Percentiles rank a stretch among this genome's conserved stretches.
These are phyloP conservation scores for Aselliscus stoliczkanus DNA, from an alignment of 2,797 vertebrate genomes.

Conservation along the genomic window DNA sequence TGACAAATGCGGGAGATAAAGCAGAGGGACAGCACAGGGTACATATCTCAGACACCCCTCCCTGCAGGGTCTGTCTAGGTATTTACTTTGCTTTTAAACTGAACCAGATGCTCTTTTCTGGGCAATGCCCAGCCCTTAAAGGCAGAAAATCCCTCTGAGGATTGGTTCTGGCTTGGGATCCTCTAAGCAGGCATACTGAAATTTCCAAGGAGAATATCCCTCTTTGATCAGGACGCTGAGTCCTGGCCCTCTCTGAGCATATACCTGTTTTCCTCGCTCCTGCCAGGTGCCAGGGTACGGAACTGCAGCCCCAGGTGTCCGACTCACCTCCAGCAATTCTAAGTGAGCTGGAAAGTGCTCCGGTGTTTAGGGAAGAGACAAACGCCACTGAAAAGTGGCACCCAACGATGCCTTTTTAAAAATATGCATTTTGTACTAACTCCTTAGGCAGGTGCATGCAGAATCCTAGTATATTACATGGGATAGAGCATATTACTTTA, in stretches of 20 bases:
- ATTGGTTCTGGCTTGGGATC: neutral
- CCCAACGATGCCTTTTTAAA: too few species aligned
- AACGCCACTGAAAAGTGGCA: neutral
- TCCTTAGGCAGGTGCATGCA: neutral
- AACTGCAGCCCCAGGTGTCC: too few species aligned
- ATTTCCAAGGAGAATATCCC: neutral
- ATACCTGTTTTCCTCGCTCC: neutral
- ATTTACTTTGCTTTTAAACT: neutral
- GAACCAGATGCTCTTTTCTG: neutral
- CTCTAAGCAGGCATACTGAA: neutral
- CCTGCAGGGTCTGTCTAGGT: neutral
- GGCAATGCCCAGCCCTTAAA: neutral
- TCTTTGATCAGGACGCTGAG: neutral
- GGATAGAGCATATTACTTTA: neutral
- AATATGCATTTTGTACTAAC: neutral
- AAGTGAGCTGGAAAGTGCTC: neutral
- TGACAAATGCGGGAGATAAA: neutral
- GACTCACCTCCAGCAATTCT: too few species aligned
- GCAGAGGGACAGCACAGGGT: accelerated
- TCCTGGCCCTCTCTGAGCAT: neutral
- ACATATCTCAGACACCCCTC: neutral
- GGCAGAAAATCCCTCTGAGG: neutral
- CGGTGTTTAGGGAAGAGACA: neutral
- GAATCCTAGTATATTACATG: neutral
- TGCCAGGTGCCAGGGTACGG: neutral